Base-by-base conservation (phyloP, 2,113 vertebrate genomes). In the Varanus salvator region DNA sequence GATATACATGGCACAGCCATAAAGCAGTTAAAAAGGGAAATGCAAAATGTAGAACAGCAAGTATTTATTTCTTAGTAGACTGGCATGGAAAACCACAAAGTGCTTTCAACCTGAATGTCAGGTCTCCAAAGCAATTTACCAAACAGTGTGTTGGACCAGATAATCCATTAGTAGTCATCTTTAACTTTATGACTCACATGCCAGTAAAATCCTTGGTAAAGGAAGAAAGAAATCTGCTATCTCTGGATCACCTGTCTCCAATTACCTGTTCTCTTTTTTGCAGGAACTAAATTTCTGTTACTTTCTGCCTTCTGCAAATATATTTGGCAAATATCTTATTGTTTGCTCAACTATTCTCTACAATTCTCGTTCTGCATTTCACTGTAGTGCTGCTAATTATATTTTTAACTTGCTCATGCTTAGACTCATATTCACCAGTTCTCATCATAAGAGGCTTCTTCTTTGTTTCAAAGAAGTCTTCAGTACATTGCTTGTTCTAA, bases 231-330 rank as follows among this genome's bases (percentile, higher is more conserved):
- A 84, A 85, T 68, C 48, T 87, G 38, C 60, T 81, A 6, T 85
- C 93, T 91, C 89, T 14, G 0, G 69, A 88, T 85, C 21, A 75
- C 34, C 90, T 87, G 74, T 87, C 85, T 92, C 92, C 72, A 94
- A 88, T 91, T 93, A 89, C 81, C 74, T 90, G 52, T 21, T 82
- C 54, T 93, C 60, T 80, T 83, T 95, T 91, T 85, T 75, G 93
- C 68, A 54, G 75, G 68, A 96, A 94, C 44, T 93, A 89, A 93
- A 96, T 96, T 93, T 84, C 85, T 90, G 94, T 95, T 91, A 68
- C 54, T 87, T 92, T 93, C 38, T 68, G 85, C 64, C 82, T 90
- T 93, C 89, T 92, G 89, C 92, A 96, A 95, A 94, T 86, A 92
- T 44, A 93, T 87, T 92, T 94, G 81, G 95, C 95, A 80, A 93